Base-by-base conservation (phyloP, 2,113 vertebrate species). In the Charadrius vociferus region DNA sequence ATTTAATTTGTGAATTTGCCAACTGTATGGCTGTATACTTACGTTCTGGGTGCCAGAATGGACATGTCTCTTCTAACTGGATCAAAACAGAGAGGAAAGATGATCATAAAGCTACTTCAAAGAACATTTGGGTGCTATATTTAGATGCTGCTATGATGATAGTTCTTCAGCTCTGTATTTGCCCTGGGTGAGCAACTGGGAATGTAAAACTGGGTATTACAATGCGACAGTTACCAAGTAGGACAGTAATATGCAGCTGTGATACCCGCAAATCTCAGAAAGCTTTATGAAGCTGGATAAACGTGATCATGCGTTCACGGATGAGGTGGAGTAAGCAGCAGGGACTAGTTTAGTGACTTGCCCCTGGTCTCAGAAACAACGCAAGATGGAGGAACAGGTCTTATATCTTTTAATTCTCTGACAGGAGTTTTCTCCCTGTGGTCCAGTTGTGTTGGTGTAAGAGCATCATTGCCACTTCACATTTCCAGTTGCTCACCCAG, bases 371-470 rank as follows among this genome's bases (percentile, higher is more conserved):
- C 59, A 50, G 53, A 81, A n/a, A 7, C 27, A 68, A 22, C 21
- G 19, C 34, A 73, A 53, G 63, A 8, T 15, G 20, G 7, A 67
- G 52, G 27, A 79, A 50, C 15, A 67, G 27, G 37, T 8, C 21
- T 62, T 41, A 3, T 5, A 20, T 3, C 29, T 59, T 52, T 65
- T 17, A 59, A 13, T 73, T 12, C 53, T 75, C n/a, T 67, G 70
- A 61, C 9, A 1, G 2, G 30, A 12, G 18, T 41, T 87, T 79
- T 71, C 8, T 70, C 7, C 37, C 17, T 0, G 0, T 16, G 36
- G 34, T 29, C 36, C 26, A 5, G 4, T 36, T 24, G 36, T 8
- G 27, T 7, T 53, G 41, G 50, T 16, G 3, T 3, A 30, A 41
- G 50, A 52, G 27, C 45, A 32, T 4, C 0, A 0, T 68, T 26